Percentiles rank a stretch among this genome's conserved stretches.
These are phyloP conservation scores for Ammodytes marinus DNA, from an alignment of 2,113 vertebrate genomes.

Conservation along the genomic window DNA sequence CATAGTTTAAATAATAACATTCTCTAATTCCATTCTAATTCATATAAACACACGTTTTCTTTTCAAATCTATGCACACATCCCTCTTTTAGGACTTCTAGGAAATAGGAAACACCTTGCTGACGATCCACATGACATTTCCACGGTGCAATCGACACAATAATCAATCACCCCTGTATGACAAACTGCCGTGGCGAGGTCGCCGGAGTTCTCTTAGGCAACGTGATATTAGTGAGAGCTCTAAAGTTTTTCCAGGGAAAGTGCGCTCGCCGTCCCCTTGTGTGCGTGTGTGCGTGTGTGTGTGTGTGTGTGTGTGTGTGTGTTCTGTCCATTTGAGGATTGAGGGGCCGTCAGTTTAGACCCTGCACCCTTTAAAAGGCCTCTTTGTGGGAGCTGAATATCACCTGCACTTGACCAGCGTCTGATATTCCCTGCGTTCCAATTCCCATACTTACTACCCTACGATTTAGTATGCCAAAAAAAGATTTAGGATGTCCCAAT, in stretches of 20 bases:
- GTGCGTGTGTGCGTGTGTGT: no score
- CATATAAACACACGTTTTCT: not conserved
- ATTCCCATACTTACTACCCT: no score
- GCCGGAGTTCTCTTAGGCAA: slow-evolving; percentile 56
- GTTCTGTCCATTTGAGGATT: slow-evolving; percentile 58
- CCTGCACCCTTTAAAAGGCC: slow-evolving; percentile 39
- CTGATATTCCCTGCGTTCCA: not conserved
- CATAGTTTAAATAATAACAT: not conserved
- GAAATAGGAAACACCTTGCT: not conserved
- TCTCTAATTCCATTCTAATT: not conserved
- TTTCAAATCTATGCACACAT: not conserved
- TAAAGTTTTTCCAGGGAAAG: slow-evolving; percentile 63
- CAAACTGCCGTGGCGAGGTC: slow-evolving; percentile 51
- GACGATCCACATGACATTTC: slow-evolving; percentile 39
- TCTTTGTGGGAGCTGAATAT: slow-evolving; percentile 17
- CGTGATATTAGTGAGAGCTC: slow-evolving; percentile 61
- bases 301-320: no score
- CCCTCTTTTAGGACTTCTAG: not conserved
- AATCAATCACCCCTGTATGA: slow-evolving; percentile 64
- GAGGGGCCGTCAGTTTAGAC: slow-evolving; percentile 7
- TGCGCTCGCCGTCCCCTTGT: not conserved
- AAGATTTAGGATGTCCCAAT: no score
- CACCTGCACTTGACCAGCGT: slow-evolving; percentile 25
- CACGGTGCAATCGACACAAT: slow-evolving; percentile 39
- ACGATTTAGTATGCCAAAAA: no score